Conservation (phyloP, 2,888 invertebrate species). For the Drosophila tanythrix region DNA sequence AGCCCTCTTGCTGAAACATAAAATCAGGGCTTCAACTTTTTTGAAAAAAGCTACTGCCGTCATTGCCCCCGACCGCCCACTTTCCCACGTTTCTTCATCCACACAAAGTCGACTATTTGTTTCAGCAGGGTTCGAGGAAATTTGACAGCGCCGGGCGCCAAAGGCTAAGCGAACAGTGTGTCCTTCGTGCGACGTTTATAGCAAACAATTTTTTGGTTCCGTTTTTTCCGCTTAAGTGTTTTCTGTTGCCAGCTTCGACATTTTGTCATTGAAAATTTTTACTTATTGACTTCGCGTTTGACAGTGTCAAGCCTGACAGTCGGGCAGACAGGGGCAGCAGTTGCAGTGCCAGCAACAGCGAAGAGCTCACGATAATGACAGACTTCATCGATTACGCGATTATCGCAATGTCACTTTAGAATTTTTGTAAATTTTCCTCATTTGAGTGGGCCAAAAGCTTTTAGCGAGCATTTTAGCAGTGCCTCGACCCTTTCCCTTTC, state of each 20-base stretch:
- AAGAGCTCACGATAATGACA: slow-evolving; percentile 76
- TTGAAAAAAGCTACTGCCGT: slow-evolving; percentile 29
- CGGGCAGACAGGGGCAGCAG: background rate
- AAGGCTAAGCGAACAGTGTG: slow-evolving; percentile 46
- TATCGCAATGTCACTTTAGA: slow-evolving; percentile 78
- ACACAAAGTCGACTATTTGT: slow-evolving; percentile 29
- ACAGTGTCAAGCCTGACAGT: slow-evolving; percentile 27
- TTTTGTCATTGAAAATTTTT: slow-evolving; percentile 59
- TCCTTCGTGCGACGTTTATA: slow-evolving; percentile 17
- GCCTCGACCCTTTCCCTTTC: slow-evolving; percentile 28
- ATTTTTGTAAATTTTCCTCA: slow-evolving; percentile 69
- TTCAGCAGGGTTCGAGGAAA: slow-evolving; percentile 36
- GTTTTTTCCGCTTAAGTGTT: slow-evolving; percentile 56
- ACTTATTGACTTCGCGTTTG: slow-evolving; percentile 73
- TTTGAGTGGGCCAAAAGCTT: slow-evolving; percentile 70
- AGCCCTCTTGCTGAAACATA: slow-evolving; percentile 24
- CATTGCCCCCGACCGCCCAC: background rate
- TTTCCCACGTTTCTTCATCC: background rate
- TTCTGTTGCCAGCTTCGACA: slow-evolving; percentile 52
- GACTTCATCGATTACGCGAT: slow-evolving; percentile 81
- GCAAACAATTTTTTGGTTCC: slow-evolving; percentile 36
- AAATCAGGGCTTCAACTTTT: slow-evolving; percentile 66
- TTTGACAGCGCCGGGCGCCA: slow-evolving; percentile 52
- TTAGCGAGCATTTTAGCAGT: slow-evolving; percentile 60
- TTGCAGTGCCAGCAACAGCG: slow-evolving; percentile 15